phyloP scores from a whole-genome alignment of 2,888 invertebrate genomes.

The Aproaerema taeniolella region DNA sequence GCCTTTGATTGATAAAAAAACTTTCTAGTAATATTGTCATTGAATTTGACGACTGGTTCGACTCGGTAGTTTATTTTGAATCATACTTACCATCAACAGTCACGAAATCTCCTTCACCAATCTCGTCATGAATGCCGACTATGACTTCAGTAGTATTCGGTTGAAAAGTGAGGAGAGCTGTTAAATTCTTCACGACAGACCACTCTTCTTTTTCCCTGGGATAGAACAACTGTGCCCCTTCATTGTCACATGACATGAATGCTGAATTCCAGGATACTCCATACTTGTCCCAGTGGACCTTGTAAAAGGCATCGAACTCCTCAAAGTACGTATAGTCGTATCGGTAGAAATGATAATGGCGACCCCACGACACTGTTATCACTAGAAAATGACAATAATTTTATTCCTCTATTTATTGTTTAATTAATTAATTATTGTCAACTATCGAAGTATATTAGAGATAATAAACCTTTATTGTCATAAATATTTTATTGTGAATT shows the following conservation, averaged over 20 bases:
- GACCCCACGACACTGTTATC: too few species aligned
- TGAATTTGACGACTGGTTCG: too few species aligned
- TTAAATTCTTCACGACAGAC: constrained; percentile 30
- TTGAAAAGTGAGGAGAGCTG: constrained; percentile 13
- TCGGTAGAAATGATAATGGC: constrained; percentile 28
- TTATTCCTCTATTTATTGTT: too few species aligned
- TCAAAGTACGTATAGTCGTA: constrained; percentile 38
- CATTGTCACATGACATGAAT: constrained; percentile 35
- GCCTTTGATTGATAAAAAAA: too few species aligned
- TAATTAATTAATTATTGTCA: too few species aligned
- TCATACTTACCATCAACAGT: constrained; percentile 42
- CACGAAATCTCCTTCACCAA: constrained; percentile 33
- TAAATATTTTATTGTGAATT: too few species aligned
- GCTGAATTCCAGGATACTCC: constrained; percentile 29
- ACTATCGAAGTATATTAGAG: too few species aligned
- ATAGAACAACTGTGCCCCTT: constrained; percentile 39
- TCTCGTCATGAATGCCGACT: constrained; percentile 37
- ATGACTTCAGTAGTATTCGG: constrained; percentile 32
- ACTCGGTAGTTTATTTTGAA: too few species aligned
- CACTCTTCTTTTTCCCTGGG: constrained; percentile 33
- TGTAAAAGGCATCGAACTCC: constrained; percentile 39
- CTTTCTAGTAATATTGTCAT: too few species aligned
- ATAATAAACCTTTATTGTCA: too few species aligned
- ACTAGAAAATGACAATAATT: too few species aligned
- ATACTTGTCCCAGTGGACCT: constrained; percentile 31